Base-by-base conservation (phyloP, 2,797 vertebrate genomes). In the Chiropotes sagulatus region DNA sequence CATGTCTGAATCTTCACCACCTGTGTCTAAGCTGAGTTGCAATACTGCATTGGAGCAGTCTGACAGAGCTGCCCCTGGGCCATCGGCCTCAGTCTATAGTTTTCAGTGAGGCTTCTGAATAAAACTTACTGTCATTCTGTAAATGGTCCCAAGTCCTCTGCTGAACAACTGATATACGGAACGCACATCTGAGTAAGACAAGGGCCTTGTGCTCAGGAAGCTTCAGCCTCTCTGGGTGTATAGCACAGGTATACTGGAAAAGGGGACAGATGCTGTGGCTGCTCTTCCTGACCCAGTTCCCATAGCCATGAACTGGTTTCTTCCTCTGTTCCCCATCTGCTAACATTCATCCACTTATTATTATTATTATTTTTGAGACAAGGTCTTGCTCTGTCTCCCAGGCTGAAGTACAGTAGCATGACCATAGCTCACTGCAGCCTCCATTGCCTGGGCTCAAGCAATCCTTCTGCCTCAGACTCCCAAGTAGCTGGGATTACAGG, bases 191-290 rank as follows among this genome's bases (percentile, higher is more conserved):
- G 20, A 4, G 30, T 3, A n/a, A 87, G 72, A 30, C 9, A 13
- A 26, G 24, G 28, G 20, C 44, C 36, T 83, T 14, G n/a, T 75
- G 19, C 5, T 19, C 19, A 4, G 78, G 61, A 57, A 88, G 58
- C 33, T 58, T 33, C 81, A 17, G 46, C 36, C 58, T 93, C 15
- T 30, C 73, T 75, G 24, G n/a, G 79, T 7, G 11, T 61, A 50
- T 0, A 1, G 14, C 46, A 39, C 4, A n/a, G 24, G 46, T 5
- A 4, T 14, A 8, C 13, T 20, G 4, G 46, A 57, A 15, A 44
- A 26, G 58, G 70, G 4, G 36, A 14, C 39, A 61, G 19, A 30
- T 7, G 5, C 5, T 2, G 19, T 17, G 67, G 57, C 41, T 36
- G 0, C 64, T 84, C 13, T 30, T 70, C 7, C 48, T 1, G 10